These are phyloP conservation scores for Habropoda laboriosa DNA, from an alignment of 1,140 invertebrate genomes.

Conservation along the genomic window DNA sequence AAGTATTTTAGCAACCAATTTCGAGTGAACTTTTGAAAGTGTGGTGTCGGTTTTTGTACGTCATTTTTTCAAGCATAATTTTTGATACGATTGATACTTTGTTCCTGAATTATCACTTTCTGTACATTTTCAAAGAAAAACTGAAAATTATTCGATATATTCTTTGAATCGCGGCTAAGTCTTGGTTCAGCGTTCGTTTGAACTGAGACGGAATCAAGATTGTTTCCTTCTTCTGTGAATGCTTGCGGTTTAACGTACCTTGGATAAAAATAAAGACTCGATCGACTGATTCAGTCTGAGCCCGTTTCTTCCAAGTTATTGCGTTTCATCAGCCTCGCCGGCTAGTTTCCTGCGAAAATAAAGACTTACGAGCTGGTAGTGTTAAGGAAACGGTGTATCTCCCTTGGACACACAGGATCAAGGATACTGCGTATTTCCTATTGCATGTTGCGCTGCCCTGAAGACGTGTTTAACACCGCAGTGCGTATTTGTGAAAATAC, in stretches of 20 bases:
- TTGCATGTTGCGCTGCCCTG: not conserved
- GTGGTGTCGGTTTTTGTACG: too few species aligned
- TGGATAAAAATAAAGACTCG: not conserved
- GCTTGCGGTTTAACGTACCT: not conserved
- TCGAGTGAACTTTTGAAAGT: too few species aligned
- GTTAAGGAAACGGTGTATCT: not conserved
- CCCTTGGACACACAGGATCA: not conserved
- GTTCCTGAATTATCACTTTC: too few species aligned
- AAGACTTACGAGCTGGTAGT: slow-evolving; percentile 1
- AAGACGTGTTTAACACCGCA: not conserved
- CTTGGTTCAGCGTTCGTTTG: not conserved
- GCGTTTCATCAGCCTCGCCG: not conserved
- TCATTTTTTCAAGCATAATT: too few species aligned
- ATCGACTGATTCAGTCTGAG: not conserved
- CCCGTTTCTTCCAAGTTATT: not conserved
- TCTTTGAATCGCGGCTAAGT: too few species aligned
- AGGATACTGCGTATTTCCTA: not conserved
- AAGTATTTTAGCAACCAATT: too few species aligned
- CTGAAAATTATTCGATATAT: too few species aligned
- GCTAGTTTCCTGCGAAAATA: not conserved
- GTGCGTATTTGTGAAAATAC: not conserved
- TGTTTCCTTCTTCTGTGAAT: not conserved
- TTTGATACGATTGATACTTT: too few species aligned
- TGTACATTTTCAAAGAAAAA: too few species aligned
- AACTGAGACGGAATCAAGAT: not conserved